Percentiles rank a stretch among this genome's conserved stretches.
These are phyloP conservation scores for Campodea augens DNA, from an alignment of 1,140 invertebrate genomes.

Conservation along the genomic window DNA sequence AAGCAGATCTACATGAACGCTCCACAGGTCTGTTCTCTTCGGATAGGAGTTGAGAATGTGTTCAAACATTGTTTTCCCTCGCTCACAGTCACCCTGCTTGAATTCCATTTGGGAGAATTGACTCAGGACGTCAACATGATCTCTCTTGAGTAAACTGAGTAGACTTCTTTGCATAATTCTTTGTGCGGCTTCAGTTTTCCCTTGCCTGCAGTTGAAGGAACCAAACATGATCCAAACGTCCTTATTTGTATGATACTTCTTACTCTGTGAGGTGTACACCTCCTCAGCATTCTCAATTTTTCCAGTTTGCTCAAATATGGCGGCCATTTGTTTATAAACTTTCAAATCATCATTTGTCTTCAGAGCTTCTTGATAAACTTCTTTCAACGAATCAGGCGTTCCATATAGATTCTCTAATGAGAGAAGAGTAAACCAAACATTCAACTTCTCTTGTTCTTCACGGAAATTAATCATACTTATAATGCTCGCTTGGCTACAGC, in stretches of 20 bases:
- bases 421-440: conserved; percentile 76
- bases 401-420: conserved; percentile 85
- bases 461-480: conserved; percentile 58
- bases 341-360: conserved; percentile 51
- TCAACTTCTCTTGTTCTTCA: conserved; percentile 67
- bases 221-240: conserved; percentile 49
- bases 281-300: conserved; percentile 49
- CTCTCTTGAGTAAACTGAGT: conserved; percentile 40
- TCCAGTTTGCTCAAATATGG: conserved; percentile 44
- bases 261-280: conserved; percentile 43
- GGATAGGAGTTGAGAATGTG: conserved; percentile 32
- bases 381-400: conserved; percentile 42
- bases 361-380: conserved; percentile 56
- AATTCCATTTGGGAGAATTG: conserved; percentile 39
- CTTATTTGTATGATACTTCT: conserved; percentile 48
- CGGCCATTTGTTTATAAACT: conserved; percentile 47
- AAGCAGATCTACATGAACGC: conserved; percentile 34
- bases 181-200: conserved; percentile 49
- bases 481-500: conserved; percentile 59
- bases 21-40: conserved; percentile 36
- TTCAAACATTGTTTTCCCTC: conserved; percentile 38
- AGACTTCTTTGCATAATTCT: conserved; percentile 55
- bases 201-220: conserved; percentile 43
- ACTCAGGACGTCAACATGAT: conserved; percentile 40
- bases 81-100: conserved; percentile 32